Base-by-base conservation (phyloP, 53 echinoderm and acorn worm genomes). In the Paelopatides confundens region DNA sequence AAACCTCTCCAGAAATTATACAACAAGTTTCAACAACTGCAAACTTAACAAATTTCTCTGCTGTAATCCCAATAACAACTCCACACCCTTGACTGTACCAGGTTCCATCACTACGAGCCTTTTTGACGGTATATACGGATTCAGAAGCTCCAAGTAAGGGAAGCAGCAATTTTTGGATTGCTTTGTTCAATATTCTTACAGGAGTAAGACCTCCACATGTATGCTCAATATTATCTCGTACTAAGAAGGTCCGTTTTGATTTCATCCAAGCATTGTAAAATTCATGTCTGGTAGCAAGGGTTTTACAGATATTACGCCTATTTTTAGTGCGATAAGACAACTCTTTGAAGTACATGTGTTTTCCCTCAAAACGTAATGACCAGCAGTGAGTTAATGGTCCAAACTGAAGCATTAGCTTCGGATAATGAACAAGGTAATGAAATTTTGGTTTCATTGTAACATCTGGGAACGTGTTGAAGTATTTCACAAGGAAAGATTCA, bases 271-370 rank as follows among this genome's bases (percentile, higher is more conserved):
- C 28, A 53, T 89, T 82, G 17, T 24, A 54, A 34, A 83, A 89
- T 15, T 89, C 71, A 83, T 89, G 89, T 28, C 89, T 69, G 18
- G 30, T 46, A 15, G 89, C 89, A 27, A 83, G 84, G 0, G 89
- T 89, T 40, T 89, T 89, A 27, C 89, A 89, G 17, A 89, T 18
- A 47, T 89, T 89, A 8, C 32, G 39, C 66, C 71, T 89, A 50
- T 89, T 89, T 38, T 89, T 83, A 27, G 89, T 89, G 0, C 74
- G 34, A 3, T 40, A n/a, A 0, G 85, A 85, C 0, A 66, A 3
- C 0, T 85, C 85, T 47, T 85, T 85, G 27, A 66, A 85, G 67
- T 85, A 85, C 11, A 64, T 85, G 17, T 66, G 85, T 24, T 85
- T 85, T 0, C 85, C 66, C 0, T 85, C 85, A 30, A 66, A 85